Conservation (phyloP, 2,113 vertebrate species). For the Poecilia latipinna region DNA sequence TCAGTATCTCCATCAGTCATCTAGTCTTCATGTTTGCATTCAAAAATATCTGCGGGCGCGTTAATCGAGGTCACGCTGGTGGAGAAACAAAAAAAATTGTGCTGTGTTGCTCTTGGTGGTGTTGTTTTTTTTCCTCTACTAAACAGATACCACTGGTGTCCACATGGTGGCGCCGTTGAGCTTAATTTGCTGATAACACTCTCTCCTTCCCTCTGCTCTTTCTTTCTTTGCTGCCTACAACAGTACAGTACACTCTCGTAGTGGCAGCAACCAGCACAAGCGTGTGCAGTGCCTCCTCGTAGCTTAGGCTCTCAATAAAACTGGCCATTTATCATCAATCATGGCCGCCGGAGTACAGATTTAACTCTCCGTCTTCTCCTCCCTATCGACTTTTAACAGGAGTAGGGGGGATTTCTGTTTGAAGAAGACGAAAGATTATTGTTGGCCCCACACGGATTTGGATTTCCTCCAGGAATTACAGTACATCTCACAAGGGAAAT, state of each 20-base stretch:
- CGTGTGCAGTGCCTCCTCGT: constrained; percentile 50
- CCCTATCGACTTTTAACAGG: constrained; percentile 37
- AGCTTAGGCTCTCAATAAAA: constrained; percentile 53
- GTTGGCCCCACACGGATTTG: constrained; percentile 47
- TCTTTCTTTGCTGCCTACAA: constrained; percentile 47
- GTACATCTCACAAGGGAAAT: constrained; percentile 68
- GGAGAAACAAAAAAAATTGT: constrained; percentile 5
- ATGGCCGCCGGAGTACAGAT: constrained; percentile 81
- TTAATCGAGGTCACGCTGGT: not conserved
- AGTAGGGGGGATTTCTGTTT: constrained; percentile 32
- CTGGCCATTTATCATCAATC: constrained; percentile 70
- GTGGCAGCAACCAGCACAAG: constrained; percentile 67
- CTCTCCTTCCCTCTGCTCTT: constrained; percentile 4
- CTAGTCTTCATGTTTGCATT: fast-evolving
- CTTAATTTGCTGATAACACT: constrained; percentile 20
- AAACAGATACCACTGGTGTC: not conserved
- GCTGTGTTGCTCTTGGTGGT: not conserved
- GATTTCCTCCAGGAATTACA: constrained; percentile 69
- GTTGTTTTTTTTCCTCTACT: not conserved
- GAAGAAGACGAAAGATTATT: constrained; percentile 24
- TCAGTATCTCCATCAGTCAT: too few species aligned
- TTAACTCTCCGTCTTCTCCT: constrained; percentile 63
- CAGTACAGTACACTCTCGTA: constrained; percentile 54
- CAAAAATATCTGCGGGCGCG: not conserved
- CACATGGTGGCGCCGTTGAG: constrained; percentile 56